Conservation (phyloP, 2,113 vertebrate species). For the Smithornis capensis region DNA sequence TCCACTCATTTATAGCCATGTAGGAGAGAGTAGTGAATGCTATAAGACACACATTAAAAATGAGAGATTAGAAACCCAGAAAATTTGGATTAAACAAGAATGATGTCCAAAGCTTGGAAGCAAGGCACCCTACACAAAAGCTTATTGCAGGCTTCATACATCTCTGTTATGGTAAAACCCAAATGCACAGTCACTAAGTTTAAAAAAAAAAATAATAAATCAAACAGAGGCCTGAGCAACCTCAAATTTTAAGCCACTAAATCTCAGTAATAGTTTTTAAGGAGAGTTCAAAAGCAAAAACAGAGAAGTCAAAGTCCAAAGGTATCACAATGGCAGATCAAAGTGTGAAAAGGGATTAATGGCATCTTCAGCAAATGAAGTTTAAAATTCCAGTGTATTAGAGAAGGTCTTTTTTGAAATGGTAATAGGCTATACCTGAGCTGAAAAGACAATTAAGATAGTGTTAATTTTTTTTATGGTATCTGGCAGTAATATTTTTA, state of each 20-base stretch:
- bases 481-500: slow-evolving; percentile 82
- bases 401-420: slow-evolving; percentile 77
- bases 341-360: slow-evolving; percentile 78
- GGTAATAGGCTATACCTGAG: slow-evolving; percentile 80
- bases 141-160: not conserved
- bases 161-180: not conserved
- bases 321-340: slow-evolving; percentile 74
- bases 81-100: not conserved
- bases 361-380: slow-evolving; percentile 66
- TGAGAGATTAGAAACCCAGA: not conserved
- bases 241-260: slow-evolving; percentile 51
- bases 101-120: not conserved
- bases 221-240: slow-evolving; percentile 18
- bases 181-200: not conserved
- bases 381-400: slow-evolving; percentile 74
- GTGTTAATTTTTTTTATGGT: slow-evolving; percentile 80
- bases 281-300: slow-evolving; percentile 74
- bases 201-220: not conserved
- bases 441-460: slow-evolving; percentile 83
- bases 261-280: slow-evolving; percentile 70
- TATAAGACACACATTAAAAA: not conserved
- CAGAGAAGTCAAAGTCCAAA: slow-evolving; percentile 66
- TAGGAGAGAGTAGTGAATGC: not conserved
- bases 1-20: not conserved
- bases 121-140: not conserved